Conservation (phyloP, 2,797 vertebrate species). For the Ibycter americanus region DNA sequence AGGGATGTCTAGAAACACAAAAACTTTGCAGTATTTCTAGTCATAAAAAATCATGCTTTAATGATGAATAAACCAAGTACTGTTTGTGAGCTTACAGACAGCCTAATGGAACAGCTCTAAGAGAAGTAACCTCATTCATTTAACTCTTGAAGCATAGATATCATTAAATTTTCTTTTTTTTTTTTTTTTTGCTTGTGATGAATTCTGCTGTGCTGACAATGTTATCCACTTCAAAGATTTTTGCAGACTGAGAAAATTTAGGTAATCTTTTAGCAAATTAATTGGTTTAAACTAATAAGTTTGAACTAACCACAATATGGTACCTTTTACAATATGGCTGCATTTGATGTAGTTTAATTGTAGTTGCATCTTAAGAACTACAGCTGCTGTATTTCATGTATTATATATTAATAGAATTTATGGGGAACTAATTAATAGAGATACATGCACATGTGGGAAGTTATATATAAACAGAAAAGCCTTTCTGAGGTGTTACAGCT, state of each 20-base stretch:
- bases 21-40: not conserved
- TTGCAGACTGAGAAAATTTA: not conserved
- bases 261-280: not conserved
- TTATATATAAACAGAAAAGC: not conserved
- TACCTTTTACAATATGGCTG: not conserved
- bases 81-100: not conserved
- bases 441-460: not conserved
- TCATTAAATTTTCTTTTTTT: not conserved
- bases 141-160: not conserved
- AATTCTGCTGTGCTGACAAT: not conserved
- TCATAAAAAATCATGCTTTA: not conserved
- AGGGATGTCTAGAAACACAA: not conserved
- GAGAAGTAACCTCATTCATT: not conserved
- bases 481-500: not conserved
- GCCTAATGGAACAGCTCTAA: not conserved
- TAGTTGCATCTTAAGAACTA: not conserved
- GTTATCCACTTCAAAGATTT: not conserved
- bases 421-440: not conserved
- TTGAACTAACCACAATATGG: not conserved
- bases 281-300: not conserved
- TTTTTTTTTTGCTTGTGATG: not conserved
- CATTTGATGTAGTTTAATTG: not conserved
- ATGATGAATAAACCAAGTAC: not conserved
- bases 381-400: not conserved
- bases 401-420: not conserved